These are phyloP conservation scores for Siphlonurus alternatus DNA, from an alignment of 2,888 invertebrate genomes.

Conservation along the genomic window DNA sequence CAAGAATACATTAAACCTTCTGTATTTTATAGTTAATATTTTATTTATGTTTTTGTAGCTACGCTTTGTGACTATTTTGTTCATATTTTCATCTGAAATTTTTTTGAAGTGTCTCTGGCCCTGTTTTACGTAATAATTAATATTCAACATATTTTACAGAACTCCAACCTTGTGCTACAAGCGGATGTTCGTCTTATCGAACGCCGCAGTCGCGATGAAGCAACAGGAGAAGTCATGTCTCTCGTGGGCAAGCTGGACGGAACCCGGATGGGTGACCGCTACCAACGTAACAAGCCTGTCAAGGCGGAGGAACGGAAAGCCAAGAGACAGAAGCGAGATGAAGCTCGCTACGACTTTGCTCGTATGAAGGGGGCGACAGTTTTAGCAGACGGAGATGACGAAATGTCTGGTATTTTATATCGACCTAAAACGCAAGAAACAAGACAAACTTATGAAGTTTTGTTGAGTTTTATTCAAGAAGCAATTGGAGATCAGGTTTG, in stretches of 20 bases:
- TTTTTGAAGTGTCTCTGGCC: not conserved
- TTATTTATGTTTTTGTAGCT: not conserved
- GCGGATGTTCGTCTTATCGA: constrained; percentile 97
- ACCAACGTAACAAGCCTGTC: constrained; percentile 81
- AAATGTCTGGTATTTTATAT: constrained; percentile 88
- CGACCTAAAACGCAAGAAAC: constrained; percentile 96
- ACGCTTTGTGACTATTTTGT: not conserved
- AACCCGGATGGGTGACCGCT: constrained; percentile 92
- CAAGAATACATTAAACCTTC: too few species aligned
- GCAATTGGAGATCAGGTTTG: constrained; percentile 71
- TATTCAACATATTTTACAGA: constrained; percentile 48
- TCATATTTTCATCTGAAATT: not conserved
- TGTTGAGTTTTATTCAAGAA: constrained; percentile 92
- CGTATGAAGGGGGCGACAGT: constrained; percentile 77
- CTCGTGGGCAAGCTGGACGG: constrained; percentile 79
- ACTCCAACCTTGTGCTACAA: constrained; percentile 98
- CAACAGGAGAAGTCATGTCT: constrained; percentile 96
- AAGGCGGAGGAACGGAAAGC: constrained; percentile 86
- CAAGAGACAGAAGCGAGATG: constrained; percentile 85
- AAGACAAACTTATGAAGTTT: constrained; percentile 87
- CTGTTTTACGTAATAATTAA: not conserved
- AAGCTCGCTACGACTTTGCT: constrained; percentile 80
- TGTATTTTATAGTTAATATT: not conserved
- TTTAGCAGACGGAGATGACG: constrained; percentile 75
- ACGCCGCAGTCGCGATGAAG: constrained; percentile 92